A percentile compares a stretch with the other conserved stretches of the same genome.
Conservation (phyloP, 2,797 vertebrate species). For the Thamnophis elegans region DNA sequence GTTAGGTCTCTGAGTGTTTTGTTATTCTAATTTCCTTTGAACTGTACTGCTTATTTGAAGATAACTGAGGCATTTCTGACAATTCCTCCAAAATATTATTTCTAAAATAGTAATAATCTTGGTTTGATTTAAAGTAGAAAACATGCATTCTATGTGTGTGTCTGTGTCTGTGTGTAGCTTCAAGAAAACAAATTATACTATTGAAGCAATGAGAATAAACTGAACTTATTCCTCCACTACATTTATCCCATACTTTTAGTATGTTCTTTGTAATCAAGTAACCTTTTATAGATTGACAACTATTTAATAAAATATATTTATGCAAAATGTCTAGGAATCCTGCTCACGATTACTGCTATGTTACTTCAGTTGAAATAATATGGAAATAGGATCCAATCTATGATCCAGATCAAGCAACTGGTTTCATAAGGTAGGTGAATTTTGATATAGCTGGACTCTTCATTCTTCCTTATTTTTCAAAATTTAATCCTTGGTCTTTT, state of each 20-base stretch:
- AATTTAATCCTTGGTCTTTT: neutral
- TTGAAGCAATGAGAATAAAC: no score
- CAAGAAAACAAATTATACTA: no score
- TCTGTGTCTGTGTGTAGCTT: no score
- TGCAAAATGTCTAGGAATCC: no score
- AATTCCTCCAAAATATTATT: neutral
- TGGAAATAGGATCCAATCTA: neutral
- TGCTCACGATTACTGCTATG: no score
- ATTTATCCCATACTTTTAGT: no score
- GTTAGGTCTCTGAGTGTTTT: neutral
- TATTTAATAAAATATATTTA: no score
- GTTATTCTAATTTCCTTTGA: neutral
- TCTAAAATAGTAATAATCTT: neutral
- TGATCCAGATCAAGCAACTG: neutral
- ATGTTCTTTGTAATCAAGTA: no score
- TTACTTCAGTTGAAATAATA: no score
- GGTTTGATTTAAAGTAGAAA: neutral
- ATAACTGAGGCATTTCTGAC: neutral
- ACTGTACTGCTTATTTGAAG: neutral
- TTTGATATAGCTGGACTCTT: neutral
- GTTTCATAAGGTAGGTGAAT: neutral
- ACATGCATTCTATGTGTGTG: neutral
- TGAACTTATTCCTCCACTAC: no score
- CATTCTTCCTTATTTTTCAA: neutral
- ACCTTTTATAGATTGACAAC: no score